These are phyloP conservation scores for Paragorgia papillata DNA, from an alignment of 92 coral and sea anemone genomes.

Conservation along the genomic window DNA sequence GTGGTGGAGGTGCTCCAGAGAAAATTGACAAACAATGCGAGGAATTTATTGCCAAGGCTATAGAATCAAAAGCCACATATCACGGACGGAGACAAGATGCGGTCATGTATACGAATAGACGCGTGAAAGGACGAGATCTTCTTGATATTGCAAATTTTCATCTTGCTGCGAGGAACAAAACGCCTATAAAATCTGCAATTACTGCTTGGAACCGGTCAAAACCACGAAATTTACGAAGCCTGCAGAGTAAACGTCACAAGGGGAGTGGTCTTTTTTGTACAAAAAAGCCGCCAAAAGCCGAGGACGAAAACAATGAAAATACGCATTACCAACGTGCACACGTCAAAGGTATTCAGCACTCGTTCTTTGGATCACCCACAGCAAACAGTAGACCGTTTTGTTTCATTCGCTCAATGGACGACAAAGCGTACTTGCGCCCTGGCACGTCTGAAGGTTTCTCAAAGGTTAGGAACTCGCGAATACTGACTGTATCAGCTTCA, in stretches of 20 bases:
- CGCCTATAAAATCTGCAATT: slow-evolving; percentile 50
- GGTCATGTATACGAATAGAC: neutral
- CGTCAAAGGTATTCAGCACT: slow-evolving; percentile 52
- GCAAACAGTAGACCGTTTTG: too few species aligned
- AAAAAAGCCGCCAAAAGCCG: slow-evolving; percentile 53
- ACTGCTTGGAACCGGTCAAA: slow-evolving; percentile 57
- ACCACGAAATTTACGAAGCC: slow-evolving; percentile 51
- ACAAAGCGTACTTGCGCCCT: slow-evolving; percentile 63
- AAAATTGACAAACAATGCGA: too few species aligned
- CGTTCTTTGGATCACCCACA: too few species aligned
- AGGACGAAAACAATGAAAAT: slow-evolving; percentile 53
- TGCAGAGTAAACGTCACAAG: slow-evolving; percentile 51
- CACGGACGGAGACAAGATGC: slow-evolving; percentile 12
- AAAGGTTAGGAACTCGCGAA: too few species aligned
- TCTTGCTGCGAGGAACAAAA: too few species aligned
- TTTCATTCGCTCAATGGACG: too few species aligned
- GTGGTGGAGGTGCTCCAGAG: too few species aligned
- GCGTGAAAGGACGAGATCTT: neutral
- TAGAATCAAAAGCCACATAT: slow-evolving; percentile 33
- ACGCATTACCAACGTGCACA: slow-evolving; percentile 70
- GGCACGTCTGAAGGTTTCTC: slow-evolving; percentile 64
- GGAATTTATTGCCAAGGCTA: slow-evolving; percentile 65
- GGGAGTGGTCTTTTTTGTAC: slow-evolving; percentile 63
- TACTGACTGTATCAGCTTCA: slow-evolving; percentile 50
- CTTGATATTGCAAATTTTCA: neutral